Evolutionary conservation across 1,140 invertebrate species (phyloP).

Genomic region (Hypothenemus hampei): DNA sequence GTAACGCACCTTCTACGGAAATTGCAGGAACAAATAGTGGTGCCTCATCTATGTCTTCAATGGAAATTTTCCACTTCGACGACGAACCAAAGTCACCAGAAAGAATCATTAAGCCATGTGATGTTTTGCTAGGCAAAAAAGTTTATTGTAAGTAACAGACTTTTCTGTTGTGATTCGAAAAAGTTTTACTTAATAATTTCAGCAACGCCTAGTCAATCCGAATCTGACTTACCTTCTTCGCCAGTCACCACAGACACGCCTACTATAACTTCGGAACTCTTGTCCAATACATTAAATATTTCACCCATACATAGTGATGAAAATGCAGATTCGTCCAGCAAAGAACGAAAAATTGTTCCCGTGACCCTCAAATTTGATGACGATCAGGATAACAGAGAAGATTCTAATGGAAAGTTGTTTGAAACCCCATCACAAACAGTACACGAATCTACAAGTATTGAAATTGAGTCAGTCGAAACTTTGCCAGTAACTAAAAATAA

Average conservation of each 20-base stretch:
- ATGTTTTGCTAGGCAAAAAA: too few species aligned
- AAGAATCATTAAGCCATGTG: too few species aligned
- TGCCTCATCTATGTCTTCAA: too few species aligned
- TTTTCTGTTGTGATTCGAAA: too few species aligned
- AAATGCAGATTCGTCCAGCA: background rate
- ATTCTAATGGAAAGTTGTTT: slow-evolving; percentile 19
- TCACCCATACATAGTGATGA: slow-evolving; percentile 48
- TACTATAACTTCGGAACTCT: slow-evolving; percentile 49
- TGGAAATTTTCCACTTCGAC: too few species aligned
- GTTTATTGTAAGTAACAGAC: too few species aligned
- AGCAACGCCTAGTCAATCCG: slow-evolving; percentile 5
- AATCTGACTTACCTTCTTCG: slow-evolving; percentile 35
- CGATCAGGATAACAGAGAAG: slow-evolving; percentile 43
- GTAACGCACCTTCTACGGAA: too few species aligned
- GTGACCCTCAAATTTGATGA: slow-evolving; percentile 25
- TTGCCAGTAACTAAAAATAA: too few species aligned
- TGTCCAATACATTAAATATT: slow-evolving; percentile 52
- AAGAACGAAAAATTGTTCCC: slow-evolving; percentile 6
- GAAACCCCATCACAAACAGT: slow-evolving; percentile 15
- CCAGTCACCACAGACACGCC: slow-evolving; percentile 44
- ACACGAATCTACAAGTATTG: too few species aligned
- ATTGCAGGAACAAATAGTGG: too few species aligned
- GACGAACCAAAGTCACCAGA: too few species aligned
- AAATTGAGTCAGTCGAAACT: too few species aligned
- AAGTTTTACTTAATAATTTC: background rate